phyloP scores from a whole-genome alignment of 1,140 invertebrate species.

The Drosophila bipectinata region DNA sequence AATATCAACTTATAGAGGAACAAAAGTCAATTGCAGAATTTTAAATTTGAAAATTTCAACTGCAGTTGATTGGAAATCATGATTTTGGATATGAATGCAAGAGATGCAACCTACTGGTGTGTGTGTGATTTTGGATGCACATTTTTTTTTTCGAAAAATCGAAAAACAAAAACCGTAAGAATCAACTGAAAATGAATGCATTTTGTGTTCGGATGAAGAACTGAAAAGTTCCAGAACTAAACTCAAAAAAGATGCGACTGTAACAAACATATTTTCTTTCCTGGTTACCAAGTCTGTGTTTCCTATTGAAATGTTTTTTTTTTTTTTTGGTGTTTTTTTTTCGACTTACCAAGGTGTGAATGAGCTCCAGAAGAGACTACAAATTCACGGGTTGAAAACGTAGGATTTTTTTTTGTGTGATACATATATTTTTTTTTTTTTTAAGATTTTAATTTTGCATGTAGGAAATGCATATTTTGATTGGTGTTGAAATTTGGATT shows the following conservation, averaged over 20 bases:
- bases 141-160: background rate
- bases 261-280: constrained; percentile 45
- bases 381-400: constrained; percentile 80
- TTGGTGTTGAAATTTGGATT: constrained; percentile 65
- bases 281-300: constrained; percentile 54
- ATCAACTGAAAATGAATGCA: constrained; percentile 26
- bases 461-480: constrained; percentile 59
- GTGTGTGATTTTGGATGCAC: constrained; percentile 1
- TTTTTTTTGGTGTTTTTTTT: constrained; percentile 57
- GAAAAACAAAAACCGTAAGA: constrained; percentile 20
- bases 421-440: constrained; percentile 25
- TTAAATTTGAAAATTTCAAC: background rate
- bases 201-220: constrained; percentile 29
- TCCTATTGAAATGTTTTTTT: constrained; percentile 50
- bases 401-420: constrained; percentile 57
- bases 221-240: constrained; percentile 37
- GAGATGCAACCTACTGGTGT: constrained; percentile 5
- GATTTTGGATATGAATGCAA: background rate
- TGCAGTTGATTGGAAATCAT: background rate
- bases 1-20: background rate
- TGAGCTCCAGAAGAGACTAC: constrained; percentile 98
- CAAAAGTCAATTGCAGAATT: constrained; percentile 18
- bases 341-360: constrained; percentile 96
- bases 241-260: constrained; percentile 49
- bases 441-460: constrained; percentile 55